These are phyloP conservation scores for Hypocryptadius cinnamomeus DNA, from an alignment of 2,113 vertebrate genomes.

Conservation along the genomic window DNA sequence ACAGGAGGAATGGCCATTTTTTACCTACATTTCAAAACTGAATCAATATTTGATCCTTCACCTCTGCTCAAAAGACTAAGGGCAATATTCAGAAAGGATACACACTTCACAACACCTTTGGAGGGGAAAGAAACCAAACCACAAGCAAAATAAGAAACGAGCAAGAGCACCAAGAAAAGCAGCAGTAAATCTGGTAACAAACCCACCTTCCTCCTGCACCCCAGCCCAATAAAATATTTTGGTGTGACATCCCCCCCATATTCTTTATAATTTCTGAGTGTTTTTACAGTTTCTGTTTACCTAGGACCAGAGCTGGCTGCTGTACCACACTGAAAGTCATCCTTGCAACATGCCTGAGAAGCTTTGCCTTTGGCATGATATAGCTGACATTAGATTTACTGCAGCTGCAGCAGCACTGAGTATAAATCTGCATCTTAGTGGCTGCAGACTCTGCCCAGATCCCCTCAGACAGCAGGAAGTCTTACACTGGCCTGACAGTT, in stretches of 20 bases:
- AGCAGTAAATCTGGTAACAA: background rate
- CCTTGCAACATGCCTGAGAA: background rate
- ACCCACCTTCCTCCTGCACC: background rate
- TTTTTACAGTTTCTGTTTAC: background rate
- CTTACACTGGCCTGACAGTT: background rate
- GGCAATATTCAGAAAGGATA: background rate
- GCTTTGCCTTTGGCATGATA: background rate
- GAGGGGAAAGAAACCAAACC: background rate
- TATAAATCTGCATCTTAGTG: background rate
- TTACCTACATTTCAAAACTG: background rate
- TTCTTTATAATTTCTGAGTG: background rate
- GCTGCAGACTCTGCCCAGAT: background rate
- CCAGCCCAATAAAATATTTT: background rate
- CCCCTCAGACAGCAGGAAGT: background rate
- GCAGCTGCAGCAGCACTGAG: background rate
- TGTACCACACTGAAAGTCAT: background rate
- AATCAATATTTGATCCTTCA: background rate
- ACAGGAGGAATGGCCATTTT: background rate
- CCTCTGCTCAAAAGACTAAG: background rate
- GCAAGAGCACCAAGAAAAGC: background rate
- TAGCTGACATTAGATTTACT: background rate
- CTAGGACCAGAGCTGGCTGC: background rate
- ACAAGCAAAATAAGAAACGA: background rate
- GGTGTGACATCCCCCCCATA: too few species aligned
- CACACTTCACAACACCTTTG: background rate